Base-by-base conservation (phyloP, 2,888 invertebrate species). In the Lithosia quadra region DNA sequence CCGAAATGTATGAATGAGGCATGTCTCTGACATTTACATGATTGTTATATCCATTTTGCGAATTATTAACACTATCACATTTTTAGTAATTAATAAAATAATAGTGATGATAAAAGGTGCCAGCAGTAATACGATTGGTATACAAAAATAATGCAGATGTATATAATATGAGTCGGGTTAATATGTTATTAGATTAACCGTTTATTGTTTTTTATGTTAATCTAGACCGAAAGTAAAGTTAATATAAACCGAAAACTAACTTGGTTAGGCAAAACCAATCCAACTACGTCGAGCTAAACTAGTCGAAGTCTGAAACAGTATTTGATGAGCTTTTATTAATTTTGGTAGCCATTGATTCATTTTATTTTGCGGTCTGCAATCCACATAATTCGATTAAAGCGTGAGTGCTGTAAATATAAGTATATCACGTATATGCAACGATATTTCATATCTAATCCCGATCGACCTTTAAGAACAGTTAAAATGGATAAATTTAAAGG, bases 1-100 rank as follows among this genome's bases (percentile, higher is more conserved):
- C 55, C 36, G 34, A 53, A 43, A 22, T 59, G 9, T 18, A 53
- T 13, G 60, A 55, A 61, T 55, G 53, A 66, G 8, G 53, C 34
- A 34, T 60, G 55, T 60, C 24, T 36, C 60, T 66, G 66, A 55
- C 66, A 66, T 66, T 61, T 9, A 60, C 24, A 22, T 36, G 53
- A 55, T 21, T 61, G 34, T 34, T 61, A 66, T 61, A 60, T 66
- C 18, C 49, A 60, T 65, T 58, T 53, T 13, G 28, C 49, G 28
- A 65, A 53, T 24, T 15, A 24, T 53, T 15, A 21, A 11, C 9
- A 15, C 33, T 34, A 22, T 59, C 49, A 60, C 18, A 24, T 61
- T 24, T 55, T 36, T 21, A 21, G 2, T 63, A 15, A 49, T n/a
- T 49, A 33, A 33, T 2, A 28, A 8, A 33, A 34, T n/a, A 34